Conservation (phyloP, 1,140 invertebrate species). For the Aphaenogaster rudis region DNA sequence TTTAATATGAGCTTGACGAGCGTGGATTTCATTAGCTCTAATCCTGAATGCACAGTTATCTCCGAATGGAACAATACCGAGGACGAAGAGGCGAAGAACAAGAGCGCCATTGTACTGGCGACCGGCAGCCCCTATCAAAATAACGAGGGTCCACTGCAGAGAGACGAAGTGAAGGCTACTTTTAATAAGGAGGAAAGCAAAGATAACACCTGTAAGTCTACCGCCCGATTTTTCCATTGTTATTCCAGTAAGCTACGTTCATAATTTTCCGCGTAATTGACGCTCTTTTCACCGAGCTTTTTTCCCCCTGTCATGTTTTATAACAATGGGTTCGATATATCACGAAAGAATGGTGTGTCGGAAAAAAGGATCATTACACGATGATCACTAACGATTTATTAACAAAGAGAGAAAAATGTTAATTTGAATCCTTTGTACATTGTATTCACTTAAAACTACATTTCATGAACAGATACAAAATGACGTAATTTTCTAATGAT, state of each 20-base stretch:
- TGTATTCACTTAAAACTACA: not conserved
- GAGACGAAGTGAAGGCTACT: slow-evolving; percentile 90
- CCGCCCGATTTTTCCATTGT: slow-evolving; percentile 66
- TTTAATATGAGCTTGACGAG: slow-evolving; percentile 32
- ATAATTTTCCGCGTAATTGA: slow-evolving; percentile 73
- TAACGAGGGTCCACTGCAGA: slow-evolving; percentile 90
- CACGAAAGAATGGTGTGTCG: not conserved
- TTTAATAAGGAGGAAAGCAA: slow-evolving; percentile 87
- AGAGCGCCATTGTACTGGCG: slow-evolving; percentile 81
- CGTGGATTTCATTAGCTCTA: slow-evolving; percentile 70
- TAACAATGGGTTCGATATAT: slow-evolving; percentile 46
- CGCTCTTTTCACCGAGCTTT: slow-evolving; percentile 49
- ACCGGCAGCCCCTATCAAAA: slow-evolving; percentile 84
- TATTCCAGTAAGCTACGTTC: slow-evolving; percentile 54
- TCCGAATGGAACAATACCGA: slow-evolving; percentile 91
- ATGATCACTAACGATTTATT: slow-evolving; percentile 14
- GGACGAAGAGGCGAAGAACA: slow-evolving; percentile 88
- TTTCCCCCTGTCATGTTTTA: slow-evolving; percentile 22
- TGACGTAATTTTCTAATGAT: not conserved
- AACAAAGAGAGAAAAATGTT: not conserved
- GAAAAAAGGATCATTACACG: slow-evolving; percentile 8
- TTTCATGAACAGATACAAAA: not conserved
- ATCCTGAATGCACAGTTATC: slow-evolving; percentile 86
- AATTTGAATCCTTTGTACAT: not conserved
- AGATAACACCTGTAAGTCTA: slow-evolving; percentile 83